phyloP scores from a whole-genome alignment of 2,888 invertebrate species.

The Drosophila paranaensis region DNA sequence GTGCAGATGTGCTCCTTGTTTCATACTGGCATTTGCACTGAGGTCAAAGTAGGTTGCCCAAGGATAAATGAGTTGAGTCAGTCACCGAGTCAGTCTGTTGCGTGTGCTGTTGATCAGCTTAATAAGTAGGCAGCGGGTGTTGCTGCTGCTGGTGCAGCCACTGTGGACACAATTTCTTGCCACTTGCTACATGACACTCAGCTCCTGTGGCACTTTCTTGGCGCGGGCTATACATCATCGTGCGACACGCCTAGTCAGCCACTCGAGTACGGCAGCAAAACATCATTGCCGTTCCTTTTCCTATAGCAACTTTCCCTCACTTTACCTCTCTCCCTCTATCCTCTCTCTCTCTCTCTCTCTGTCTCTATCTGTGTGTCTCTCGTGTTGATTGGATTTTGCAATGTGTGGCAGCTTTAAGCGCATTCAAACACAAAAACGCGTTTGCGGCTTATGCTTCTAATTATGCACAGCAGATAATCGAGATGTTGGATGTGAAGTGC shows the following conservation, averaged over 20 bases:
- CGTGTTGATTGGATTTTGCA: conserved; percentile 64
- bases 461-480: conserved; percentile 53
- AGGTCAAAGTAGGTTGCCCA: conserved; percentile 32
- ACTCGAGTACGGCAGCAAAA: conserved; percentile 59
- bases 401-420: conserved; percentile 57
- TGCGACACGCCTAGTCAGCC: conserved; percentile 67
- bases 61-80: conserved; percentile 34
- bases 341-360: conserved; percentile 32
- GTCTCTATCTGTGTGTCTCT: neutral
- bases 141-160: conserved; percentile 1
- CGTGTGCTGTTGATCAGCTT: conserved; percentile 55
- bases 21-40: conserved; percentile 48
- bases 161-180: conserved; percentile 66
- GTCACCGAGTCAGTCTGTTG: conserved; percentile 48
- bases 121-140: conserved; percentile 55
- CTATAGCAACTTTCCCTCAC: conserved; percentile 30
- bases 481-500: conserved; percentile 38
- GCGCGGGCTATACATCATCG: conserved; percentile 58
- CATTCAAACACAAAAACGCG: conserved; percentile 18
- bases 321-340: conserved; percentile 27
- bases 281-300: conserved; percentile 56
- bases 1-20: conserved; percentile 63
- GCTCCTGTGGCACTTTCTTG: conserved; percentile 31
- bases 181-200: conserved; percentile 33
- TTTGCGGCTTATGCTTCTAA: conserved; percentile 48